phyloP scores from a whole-genome alignment of 2,113 vertebrate species.

The Oceanodroma tethys region DNA sequence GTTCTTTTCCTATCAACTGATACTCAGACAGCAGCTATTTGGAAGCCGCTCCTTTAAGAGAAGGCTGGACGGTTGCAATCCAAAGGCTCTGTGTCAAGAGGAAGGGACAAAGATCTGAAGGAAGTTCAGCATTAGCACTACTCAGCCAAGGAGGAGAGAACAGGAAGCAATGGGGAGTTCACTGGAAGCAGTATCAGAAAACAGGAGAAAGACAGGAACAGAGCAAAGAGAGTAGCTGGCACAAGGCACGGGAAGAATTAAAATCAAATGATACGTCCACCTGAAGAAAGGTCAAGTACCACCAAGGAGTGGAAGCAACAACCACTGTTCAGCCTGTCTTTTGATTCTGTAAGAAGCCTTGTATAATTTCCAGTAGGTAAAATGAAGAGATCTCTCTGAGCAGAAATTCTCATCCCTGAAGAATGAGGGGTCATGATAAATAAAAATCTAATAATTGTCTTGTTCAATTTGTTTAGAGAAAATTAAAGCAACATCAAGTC shows the following conservation, averaged over 20 bases:
- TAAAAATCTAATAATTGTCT: background rate
- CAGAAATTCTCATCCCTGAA: background rate
- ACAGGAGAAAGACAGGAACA: background rate
- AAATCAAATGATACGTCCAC: background rate
- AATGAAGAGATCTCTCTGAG: background rate
- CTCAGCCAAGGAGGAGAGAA: background rate
- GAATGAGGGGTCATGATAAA: background rate
- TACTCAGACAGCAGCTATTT: background rate
- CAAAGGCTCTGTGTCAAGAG: background rate
- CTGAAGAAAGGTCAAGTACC: constrained; percentile 9
- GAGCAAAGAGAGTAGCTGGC: background rate
- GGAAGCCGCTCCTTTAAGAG: constrained; percentile 17
- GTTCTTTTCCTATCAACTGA: background rate
- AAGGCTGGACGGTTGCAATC: background rate
- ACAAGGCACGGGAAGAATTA: background rate
- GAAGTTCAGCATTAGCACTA: background rate
- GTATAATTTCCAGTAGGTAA: background rate
- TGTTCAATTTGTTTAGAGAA: background rate
- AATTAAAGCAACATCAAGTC: background rate
- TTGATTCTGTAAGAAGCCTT: background rate
- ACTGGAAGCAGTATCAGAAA: background rate
- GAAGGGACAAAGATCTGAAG: background rate
- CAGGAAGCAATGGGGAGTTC: background rate
- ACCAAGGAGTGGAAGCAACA: background rate
- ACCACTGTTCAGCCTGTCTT: background rate